Percentiles rank a stretch among this genome's conserved stretches.
Evolutionary conservation across 2,113 vertebrate species (phyloP).

Genomic region (Misgurnus mizolepis): DNA sequence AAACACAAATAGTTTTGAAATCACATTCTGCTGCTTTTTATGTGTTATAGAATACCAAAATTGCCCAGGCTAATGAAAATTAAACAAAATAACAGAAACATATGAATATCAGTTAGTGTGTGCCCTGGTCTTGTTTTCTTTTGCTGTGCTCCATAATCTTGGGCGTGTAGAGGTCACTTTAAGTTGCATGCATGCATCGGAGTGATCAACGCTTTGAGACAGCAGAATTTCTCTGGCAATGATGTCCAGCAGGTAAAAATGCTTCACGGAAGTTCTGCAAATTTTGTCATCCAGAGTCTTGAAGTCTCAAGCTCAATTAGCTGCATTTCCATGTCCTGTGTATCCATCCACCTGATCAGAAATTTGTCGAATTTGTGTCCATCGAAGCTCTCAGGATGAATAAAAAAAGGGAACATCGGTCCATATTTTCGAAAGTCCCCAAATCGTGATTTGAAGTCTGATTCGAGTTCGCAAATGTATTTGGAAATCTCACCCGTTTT

Average conservation of each 20-base stretch:
- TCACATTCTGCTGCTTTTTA: no score
- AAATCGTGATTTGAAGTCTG: no score
- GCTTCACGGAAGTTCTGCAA: neutral
- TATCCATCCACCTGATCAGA: no score
- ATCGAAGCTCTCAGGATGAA: no score
- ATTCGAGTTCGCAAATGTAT: no score
- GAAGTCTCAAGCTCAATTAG: neutral
- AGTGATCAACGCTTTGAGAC: neutral
- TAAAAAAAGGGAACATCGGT: neutral
- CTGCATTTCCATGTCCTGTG: neutral
- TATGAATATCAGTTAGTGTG: neutral
- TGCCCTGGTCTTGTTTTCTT: neutral
- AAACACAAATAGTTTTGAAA: no score
- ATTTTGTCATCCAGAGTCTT: neutral
- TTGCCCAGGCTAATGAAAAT: no score
- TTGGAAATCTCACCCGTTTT: no score
- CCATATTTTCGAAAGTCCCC: no score
- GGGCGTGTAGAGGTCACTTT: neutral
- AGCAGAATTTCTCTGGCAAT: neutral
- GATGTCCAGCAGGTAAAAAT: neutral
- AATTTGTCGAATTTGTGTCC: no score
- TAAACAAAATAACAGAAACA: no score
- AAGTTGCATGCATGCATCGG: neutral
- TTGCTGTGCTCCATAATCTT: neutral
- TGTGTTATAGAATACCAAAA: no score